Conservation (phyloP, 2,888 invertebrate species). For the Branchinecta sandiegonensis region DNA sequence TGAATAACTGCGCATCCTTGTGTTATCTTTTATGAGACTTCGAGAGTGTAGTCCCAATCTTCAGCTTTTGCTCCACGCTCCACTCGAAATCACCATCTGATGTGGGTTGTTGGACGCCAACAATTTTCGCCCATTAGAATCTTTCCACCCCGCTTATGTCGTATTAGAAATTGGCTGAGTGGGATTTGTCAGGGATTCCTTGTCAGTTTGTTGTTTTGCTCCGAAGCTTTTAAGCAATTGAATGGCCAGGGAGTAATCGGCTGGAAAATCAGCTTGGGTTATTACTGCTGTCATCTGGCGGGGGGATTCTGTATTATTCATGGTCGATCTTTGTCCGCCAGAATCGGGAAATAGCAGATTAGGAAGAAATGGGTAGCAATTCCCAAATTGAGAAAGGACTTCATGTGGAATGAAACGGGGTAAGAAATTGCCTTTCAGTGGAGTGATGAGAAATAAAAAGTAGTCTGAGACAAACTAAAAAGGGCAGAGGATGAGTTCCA, state of each 20-base stretch:
- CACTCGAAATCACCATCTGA: too few species aligned
- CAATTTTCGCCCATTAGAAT: neutral
- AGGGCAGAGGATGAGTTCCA: too few species aligned
- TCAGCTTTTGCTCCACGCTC: too few species aligned
- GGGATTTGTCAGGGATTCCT: conserved; percentile 13
- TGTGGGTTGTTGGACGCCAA: too few species aligned
- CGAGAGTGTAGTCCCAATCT: too few species aligned
- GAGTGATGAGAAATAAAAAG: too few species aligned
- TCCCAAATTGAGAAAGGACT: neutral
- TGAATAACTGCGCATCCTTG: too few species aligned
- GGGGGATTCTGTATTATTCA: conserved; percentile 11
- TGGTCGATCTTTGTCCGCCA: conserved; percentile 13
- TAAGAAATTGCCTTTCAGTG: too few species aligned
- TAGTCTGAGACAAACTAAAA: too few species aligned
- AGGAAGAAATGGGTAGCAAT: neutral
- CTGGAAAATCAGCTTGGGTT: conserved; percentile 15
- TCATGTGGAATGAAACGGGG: too few species aligned
- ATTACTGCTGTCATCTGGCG: conserved; percentile 15
- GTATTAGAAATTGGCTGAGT: neutral
- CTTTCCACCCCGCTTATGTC: neutral
- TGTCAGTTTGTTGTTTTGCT: conserved; percentile 16
- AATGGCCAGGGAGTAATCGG: conserved; percentile 15
- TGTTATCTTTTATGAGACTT: too few species aligned
- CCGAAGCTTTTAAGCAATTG: conserved; percentile 14
- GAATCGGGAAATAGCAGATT: neutral